phyloP scores from a whole-genome alignment of 2,888 invertebrate species.

The Allygus modestus region DNA sequence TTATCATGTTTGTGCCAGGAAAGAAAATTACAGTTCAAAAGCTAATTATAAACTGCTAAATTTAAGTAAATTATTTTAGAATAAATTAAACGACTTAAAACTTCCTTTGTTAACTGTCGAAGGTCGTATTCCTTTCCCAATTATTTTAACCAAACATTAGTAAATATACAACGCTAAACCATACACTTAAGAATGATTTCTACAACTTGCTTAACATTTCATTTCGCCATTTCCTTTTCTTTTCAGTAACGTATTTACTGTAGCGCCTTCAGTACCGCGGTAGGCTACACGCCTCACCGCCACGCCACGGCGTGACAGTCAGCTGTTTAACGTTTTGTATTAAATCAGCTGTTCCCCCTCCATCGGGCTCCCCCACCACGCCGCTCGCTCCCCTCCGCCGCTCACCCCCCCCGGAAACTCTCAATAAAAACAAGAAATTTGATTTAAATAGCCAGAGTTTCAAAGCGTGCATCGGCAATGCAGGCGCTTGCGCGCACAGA shows the following conservation, averaged over 20 bases:
- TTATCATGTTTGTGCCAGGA: no score
- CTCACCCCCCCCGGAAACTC: constrained; percentile 49
- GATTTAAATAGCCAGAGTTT: constrained; percentile 58
- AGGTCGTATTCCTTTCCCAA: no score
- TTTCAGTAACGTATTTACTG: not conserved
- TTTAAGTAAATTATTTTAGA: no score
- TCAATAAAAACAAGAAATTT: constrained; percentile 58
- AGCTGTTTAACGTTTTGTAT: constrained; percentile 25
- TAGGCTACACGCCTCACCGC: constrained; percentile 43
- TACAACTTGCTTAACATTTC: no score
- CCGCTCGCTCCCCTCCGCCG: constrained; percentile 2
- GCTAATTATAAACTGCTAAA: no score
- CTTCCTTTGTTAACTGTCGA: no score
- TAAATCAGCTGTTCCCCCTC: constrained; percentile 49
- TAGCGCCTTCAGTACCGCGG: not conserved
- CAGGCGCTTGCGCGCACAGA: constrained; percentile 17
- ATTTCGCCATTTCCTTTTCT: no score
- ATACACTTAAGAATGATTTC: no score
- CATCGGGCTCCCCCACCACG: constrained; percentile 25
- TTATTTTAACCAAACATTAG: no score
- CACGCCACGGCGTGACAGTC: not conserved
- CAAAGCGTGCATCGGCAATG: constrained; percentile 45
- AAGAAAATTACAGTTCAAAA: no score
- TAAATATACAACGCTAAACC: no score
- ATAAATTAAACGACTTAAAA: no score